A percentile compares a stretch with the other conserved stretches of the same genome.
These are phyloP conservation scores for Aromia moschata DNA, from an alignment of 2,888 invertebrate species.

Conservation along the genomic window DNA sequence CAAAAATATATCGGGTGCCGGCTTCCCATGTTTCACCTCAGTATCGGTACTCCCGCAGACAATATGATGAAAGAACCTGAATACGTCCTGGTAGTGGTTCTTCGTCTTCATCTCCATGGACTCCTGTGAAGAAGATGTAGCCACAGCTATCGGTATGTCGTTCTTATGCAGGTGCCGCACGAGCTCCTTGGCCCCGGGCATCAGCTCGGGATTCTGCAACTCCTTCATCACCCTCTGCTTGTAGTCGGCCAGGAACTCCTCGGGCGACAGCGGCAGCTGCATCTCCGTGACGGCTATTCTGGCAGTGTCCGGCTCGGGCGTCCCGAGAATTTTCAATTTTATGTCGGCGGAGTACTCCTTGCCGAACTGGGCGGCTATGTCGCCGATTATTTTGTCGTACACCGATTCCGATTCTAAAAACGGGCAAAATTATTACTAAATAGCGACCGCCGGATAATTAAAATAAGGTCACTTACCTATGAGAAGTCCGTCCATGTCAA, in stretches of 20 bases:
- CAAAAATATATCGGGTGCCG: too few species aligned
- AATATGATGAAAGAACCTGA: constrained; percentile 67
- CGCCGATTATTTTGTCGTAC: constrained; percentile 78
- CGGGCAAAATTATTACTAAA: constrained; percentile 11
- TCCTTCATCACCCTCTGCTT: constrained; percentile 61
- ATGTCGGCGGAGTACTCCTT: constrained; percentile 82
- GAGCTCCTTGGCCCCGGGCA: constrained; percentile 65
- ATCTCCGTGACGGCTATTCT: constrained; percentile 66
- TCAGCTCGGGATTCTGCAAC: constrained; percentile 67
- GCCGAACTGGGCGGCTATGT: constrained; percentile 75
- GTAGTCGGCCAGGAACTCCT: constrained; percentile 69
- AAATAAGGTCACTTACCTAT: constrained; percentile 63
- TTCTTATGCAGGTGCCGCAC: constrained; percentile 67
- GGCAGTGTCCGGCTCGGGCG: constrained; percentile 65
- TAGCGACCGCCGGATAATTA: too few species aligned
- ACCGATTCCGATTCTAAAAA: constrained; percentile 80
- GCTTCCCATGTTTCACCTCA: constrained; percentile 76
- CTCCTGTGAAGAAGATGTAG: constrained; percentile 71
- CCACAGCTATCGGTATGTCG: constrained; percentile 73
- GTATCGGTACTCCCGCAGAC: constrained; percentile 74
- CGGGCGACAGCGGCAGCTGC: constrained; percentile 69
- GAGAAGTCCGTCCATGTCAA: constrained; percentile 75
- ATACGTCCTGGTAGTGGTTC: constrained; percentile 64
- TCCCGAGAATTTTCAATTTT: constrained; percentile 67
- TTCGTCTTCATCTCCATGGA: constrained; percentile 68